Percentiles rank a stretch among this genome's conserved stretches.
Evolutionary conservation across 2,888 invertebrate species (phyloP).

Genomic region (Iphiclides podalirius): DNA sequence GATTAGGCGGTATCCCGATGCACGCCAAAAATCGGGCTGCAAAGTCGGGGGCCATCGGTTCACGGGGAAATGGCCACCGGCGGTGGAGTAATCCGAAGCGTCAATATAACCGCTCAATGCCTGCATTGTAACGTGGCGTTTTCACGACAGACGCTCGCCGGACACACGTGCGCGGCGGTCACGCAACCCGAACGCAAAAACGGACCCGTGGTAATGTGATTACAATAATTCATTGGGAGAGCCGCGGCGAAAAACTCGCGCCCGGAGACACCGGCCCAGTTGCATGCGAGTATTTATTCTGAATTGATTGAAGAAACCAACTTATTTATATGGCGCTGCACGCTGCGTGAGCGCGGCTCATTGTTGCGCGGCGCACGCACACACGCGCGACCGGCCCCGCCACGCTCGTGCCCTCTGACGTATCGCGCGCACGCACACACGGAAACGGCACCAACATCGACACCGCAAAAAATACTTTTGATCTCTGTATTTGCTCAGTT

Average conservation of each 20-base stretch:
- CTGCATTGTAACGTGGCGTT: constrained; percentile 17
- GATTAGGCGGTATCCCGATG: too few relatives aligned
- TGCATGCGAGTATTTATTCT: constrained; percentile 32
- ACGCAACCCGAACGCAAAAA: constrained; percentile 13
- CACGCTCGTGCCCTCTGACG: neutral
- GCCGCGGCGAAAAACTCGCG: constrained; percentile 18
- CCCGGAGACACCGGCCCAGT: constrained; percentile 23
- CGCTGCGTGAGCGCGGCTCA: constrained; percentile 41
- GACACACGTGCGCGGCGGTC: constrained; percentile 6
- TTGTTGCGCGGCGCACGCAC: constrained; percentile 29
- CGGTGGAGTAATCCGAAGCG: too few relatives aligned
- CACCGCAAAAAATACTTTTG: too few relatives aligned
- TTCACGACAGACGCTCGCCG: constrained; percentile 12
- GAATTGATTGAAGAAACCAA: constrained; percentile 47
- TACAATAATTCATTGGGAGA: constrained; percentile 26
- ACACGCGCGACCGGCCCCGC: constrained; percentile 13
- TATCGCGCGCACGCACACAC: constrained; percentile 19
- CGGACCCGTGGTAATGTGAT: constrained; percentile 19
- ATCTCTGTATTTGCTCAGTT: too few relatives aligned
- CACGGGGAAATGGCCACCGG: too few relatives aligned
- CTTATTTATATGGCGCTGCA: constrained; percentile 55
- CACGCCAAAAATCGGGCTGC: too few relatives aligned
- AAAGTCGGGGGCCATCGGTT: too few relatives aligned
- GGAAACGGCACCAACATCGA: constrained; percentile 7
- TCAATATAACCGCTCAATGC: too few relatives aligned